Percentiles rank a stretch among this genome's conserved stretches.
phyloP scores from a whole-genome alignment of 2,888 invertebrate genomes.

The Lamellibrachia satsuma region DNA sequence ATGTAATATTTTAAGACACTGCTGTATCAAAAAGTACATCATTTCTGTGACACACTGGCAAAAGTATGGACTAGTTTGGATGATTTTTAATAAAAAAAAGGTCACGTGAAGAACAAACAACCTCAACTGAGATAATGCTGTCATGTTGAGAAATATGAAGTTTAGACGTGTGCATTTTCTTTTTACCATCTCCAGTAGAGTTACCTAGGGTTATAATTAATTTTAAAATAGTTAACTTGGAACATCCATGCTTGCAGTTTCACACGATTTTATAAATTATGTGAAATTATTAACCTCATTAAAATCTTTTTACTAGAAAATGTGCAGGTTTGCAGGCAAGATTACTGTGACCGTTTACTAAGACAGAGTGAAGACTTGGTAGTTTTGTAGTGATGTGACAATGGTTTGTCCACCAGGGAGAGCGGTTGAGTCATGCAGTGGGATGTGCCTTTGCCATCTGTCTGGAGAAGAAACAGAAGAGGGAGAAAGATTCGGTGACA shows the following conservation, averaged over 20 bases:
- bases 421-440: slow-evolving; percentile 97
- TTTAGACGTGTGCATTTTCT: not conserved
- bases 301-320: not conserved
- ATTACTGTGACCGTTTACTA: not conserved
- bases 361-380: not conserved
- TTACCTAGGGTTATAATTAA: not conserved
- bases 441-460: slow-evolving; percentile 99
- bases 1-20: too few relatives aligned
- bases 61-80: too few relatives aligned
- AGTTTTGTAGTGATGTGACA: not conserved
- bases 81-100: too few relatives aligned
- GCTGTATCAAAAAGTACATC: too few relatives aligned
- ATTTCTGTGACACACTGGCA: too few relatives aligned
- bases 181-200: not conserved
- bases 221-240: not conserved
- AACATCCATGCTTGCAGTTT: not conserved
- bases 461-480: slow-evolving; percentile 93
- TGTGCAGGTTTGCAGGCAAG: not conserved
- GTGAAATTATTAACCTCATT: not conserved
- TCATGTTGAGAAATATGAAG: too few relatives aligned
- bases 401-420: slow-evolving; percentile 74
- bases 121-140: too few relatives aligned
- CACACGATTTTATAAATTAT: not conserved
- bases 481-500: slow-evolving; percentile 85
- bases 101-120: too few relatives aligned